Percentiles rank a stretch among this genome's conserved stretches.
Conservation (phyloP, 2,888 invertebrate species). For the Platycheirus albimanus region DNA sequence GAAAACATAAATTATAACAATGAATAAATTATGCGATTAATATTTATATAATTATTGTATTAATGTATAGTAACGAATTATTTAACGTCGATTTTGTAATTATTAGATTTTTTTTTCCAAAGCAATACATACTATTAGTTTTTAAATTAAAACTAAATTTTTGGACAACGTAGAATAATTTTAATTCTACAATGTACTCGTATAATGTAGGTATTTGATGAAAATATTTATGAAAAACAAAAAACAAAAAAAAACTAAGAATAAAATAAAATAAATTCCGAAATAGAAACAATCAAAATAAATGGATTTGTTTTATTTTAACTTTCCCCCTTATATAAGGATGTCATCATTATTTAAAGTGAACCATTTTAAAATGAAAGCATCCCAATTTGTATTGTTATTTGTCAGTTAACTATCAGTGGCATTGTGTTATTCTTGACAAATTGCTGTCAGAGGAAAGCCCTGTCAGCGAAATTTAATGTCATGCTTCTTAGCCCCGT, state of each 20-base stretch:
- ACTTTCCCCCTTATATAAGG: no score
- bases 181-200: slow-evolving; percentile 67
- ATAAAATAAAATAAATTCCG: slow-evolving; percentile 60
- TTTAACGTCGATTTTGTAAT: slow-evolving; percentile 53
- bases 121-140: slow-evolving; percentile 69
- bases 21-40: slow-evolving; percentile 41
- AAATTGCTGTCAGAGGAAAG: no score
- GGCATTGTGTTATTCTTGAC: no score
- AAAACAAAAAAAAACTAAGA: slow-evolving; percentile 44
- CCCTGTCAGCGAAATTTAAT: no score
- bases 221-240: slow-evolving; percentile 48
- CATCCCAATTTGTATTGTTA: no score
- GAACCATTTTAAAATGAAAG: no score
- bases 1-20: slow-evolving; percentile 40
- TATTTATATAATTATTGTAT: slow-evolving; percentile 1
- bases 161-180: slow-evolving; percentile 56
- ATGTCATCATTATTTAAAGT: no score
- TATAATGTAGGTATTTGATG: slow-evolving; percentile 60
- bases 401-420: no score
- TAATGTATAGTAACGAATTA: slow-evolving; percentile 44
- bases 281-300: slow-evolving; percentile 66
- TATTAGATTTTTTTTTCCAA: slow-evolving; percentile 51
- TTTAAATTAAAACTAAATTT: slow-evolving; percentile 46
- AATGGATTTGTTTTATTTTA: not conserved
- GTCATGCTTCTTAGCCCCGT: no score